Evolutionary conservation across 2,113 vertebrate genomes (phyloP).

Genomic region (Sturnus vulgaris): DNA sequence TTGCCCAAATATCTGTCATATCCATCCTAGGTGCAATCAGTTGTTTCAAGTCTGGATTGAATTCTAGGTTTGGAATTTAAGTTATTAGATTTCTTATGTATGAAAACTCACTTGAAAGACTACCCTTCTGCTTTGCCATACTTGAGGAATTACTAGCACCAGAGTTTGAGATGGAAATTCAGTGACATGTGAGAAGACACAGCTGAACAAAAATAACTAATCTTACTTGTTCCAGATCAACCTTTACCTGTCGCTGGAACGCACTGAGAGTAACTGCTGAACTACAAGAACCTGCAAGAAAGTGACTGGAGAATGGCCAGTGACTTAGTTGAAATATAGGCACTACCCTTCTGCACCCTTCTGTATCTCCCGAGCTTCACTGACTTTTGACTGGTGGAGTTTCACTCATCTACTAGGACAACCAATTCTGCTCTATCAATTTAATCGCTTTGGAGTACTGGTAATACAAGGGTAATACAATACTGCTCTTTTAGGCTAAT

Average conservation of each 20-base stretch:
- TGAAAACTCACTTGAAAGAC: background rate
- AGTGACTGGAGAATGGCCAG: background rate
- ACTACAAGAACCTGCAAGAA: background rate
- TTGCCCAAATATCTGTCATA: background rate
- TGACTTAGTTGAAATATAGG: background rate
- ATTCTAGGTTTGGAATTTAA: background rate
- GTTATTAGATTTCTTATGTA: background rate
- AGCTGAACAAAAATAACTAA: background rate
- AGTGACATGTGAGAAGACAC: background rate
- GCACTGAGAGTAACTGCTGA: background rate
- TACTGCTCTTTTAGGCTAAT: background rate
- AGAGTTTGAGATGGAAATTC: background rate
- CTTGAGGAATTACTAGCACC: background rate
- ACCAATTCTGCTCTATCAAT: background rate
- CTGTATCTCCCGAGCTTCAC: background rate
- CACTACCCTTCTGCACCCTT: background rate
- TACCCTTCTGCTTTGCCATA: background rate
- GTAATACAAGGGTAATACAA: background rate
- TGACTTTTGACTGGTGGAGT: background rate
- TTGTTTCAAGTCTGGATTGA: background rate
- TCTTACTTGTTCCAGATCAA: background rate
- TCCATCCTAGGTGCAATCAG: background rate
- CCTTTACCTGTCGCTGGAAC: background rate
- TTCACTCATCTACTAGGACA: background rate
- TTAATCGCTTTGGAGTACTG: background rate